Base-by-base conservation (phyloP, 2,888 invertebrate species). In the Lasioglossum malachurum region DNA sequence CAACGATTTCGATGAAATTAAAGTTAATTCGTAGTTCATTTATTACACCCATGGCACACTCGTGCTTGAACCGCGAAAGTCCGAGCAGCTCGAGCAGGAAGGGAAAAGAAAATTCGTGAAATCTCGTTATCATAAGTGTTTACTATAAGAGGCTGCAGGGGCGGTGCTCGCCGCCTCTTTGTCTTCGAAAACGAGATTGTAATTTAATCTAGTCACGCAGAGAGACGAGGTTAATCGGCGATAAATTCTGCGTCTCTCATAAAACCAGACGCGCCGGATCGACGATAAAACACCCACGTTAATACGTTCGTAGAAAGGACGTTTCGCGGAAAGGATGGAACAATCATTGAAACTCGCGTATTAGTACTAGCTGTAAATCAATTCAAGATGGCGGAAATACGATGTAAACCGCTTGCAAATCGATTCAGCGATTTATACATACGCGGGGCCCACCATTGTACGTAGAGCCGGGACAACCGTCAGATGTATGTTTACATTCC, bases 301-400 rank as follows among this genome's bases (percentile, higher is more conserved):
- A 69, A 80, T 84, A 83, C 83, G 78, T 90, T 86, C 79, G 86
- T 60, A 80, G 85, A 83, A 85, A 82, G 82, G 80, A 82, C 79
- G 74, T 88, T 83, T 79, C 83, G 67, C 67, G 67, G 80, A 81
- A 87, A 76, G 82, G 53, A 77, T 81, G 75, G 67, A 41, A 85
- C 79, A 78, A 90, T 92, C 92, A 89, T 88, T 87, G 92, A 82
- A 81, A 88, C 91, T 87, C 84, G 87, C 86, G 88, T 88, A 89
- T 87, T 88, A 89, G 91, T 81, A 88, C 88, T 89, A 88, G 92
- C 89, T 93, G 93, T 94, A 94, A 94, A 93, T 94, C 94, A 93
- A 93, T 93, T 93, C 91, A 90, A 93, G 92, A 93, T 93, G 91
- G 93, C 90, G 92, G 89, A 92, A 93, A 93, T 93, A 93, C 90